Base-by-base conservation (phyloP, 30 jellyfish, hydroid and myxozoan species). In the Sanderia malayensis region DNA sequence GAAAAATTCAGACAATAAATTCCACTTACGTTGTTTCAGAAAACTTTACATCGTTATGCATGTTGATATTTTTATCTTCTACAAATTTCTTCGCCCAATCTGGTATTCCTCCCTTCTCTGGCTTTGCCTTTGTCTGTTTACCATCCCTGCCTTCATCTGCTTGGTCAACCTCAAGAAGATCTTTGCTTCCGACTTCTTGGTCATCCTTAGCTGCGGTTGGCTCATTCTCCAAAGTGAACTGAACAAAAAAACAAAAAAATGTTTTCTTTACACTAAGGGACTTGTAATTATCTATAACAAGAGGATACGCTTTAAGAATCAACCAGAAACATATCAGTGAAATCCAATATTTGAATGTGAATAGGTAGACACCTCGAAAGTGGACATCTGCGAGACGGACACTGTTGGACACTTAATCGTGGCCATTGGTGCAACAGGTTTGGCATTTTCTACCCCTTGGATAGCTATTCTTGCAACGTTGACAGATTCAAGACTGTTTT, bases 81-180 rank as follows among this genome's bases (percentile, higher is more conserved):
- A 80, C 94, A 62, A 82, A 82, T 29, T 63, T 82, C 84, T 82
- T 82, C 73, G 84, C 84, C 94, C 94, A 82, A 2, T 72, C 86
- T 49, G 94, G 94, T 47, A 82, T 82, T 21, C 71, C 94, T 10
- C 70, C 76, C 0, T 71, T 17, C 15, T 26, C 17, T 21, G 37
- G n/a, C 31, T 82, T 82, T 21, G 34, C 63, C 19, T 82, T 73
- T 34, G 33, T 66, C n/a, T n/a, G n/a, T 25, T 49, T 70, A 18
- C 32, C 44, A 20, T 26, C 29, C 11, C 74, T n/a, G 32, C 65
- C 32, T 22, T 23, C 44, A 19, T 34, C 70, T 1, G 74, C 74
- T 29, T 17, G n/a, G 24, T 52, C 69, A 7, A 78, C 24, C 1
- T 69, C 82, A 8, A 78, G 69, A 29, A 22, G 45, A 62, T 58